phyloP scores from a whole-genome alignment of 2,888 invertebrate genomes.

The Oxyscelio sp. region DNA sequence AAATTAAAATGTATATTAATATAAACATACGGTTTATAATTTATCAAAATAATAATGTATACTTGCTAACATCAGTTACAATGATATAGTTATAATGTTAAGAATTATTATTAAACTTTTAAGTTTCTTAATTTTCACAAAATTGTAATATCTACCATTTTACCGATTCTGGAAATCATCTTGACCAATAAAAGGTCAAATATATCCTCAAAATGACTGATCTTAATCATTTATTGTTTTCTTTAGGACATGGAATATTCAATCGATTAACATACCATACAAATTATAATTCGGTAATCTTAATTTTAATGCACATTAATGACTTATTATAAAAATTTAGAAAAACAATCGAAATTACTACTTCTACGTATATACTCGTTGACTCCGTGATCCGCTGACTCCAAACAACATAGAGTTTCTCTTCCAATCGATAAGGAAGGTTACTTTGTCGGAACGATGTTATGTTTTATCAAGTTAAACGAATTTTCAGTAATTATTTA shows the following conservation, averaged over 20 bases:
- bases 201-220: no score
- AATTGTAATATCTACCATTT: no score
- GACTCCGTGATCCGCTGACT: no score
- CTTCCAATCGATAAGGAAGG: slow-evolving; percentile 87
- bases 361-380: not conserved
- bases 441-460: slow-evolving; percentile 80
- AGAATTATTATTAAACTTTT: no score
- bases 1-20: no score
- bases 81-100: not conserved
- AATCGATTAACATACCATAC: no score
- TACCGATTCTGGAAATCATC: slow-evolving; percentile 61
- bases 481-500: slow-evolving; percentile 82
- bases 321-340: not conserved
- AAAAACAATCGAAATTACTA: not conserved
- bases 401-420: slow-evolving; percentile 33
- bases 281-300: no score
- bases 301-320: not conserved
- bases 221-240: no score
- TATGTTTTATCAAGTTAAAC: slow-evolving; percentile 82
- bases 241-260: no score
- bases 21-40: no score
- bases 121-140: no score
- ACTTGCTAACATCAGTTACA: not conserved
- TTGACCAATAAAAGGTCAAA: slow-evolving; percentile 61
- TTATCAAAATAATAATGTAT: not conserved